A percentile compares a stretch with the other conserved stretches of the same genome.
Conservation (phyloP, 2,113 vertebrate genomes). For the Leucosticte australis region DNA sequence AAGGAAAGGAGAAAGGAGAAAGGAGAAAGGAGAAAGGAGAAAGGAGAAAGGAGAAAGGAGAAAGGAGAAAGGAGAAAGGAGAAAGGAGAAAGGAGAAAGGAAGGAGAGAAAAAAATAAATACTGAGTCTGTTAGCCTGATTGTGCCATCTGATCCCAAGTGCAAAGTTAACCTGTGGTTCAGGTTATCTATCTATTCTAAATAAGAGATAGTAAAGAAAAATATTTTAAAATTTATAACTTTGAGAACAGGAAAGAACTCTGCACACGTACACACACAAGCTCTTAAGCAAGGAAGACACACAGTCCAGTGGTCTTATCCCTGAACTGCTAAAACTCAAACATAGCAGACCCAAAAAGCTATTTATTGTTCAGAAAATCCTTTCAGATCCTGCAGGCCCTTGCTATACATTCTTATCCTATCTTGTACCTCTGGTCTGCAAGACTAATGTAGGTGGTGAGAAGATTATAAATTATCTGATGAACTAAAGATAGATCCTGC, state of each 20-base stretch:
- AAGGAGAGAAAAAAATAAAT: fast-evolving
- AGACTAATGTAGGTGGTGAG: neutral
- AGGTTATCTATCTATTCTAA: neutral
- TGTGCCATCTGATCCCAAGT: neutral
- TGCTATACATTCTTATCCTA: neutral
- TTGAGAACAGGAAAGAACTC: neutral
- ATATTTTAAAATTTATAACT: neutral
- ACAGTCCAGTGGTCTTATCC: fast-evolving
- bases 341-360: neutral
- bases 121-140: neutral
- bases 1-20: no score
- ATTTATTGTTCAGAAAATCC: neutral
- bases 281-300: neutral
- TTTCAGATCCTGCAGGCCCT: neutral
- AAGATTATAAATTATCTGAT: neutral
- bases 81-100: fast-evolving
- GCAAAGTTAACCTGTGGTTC: neutral
- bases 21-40: fast-evolving
- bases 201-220: neutral
- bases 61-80: no score
- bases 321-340: neutral
- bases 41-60: no score
- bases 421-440: neutral
- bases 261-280: fast-evolving
- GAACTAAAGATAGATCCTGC: neutral